Conservation (phyloP, 2,113 vertebrate species). For the Origma solitaria region DNA sequence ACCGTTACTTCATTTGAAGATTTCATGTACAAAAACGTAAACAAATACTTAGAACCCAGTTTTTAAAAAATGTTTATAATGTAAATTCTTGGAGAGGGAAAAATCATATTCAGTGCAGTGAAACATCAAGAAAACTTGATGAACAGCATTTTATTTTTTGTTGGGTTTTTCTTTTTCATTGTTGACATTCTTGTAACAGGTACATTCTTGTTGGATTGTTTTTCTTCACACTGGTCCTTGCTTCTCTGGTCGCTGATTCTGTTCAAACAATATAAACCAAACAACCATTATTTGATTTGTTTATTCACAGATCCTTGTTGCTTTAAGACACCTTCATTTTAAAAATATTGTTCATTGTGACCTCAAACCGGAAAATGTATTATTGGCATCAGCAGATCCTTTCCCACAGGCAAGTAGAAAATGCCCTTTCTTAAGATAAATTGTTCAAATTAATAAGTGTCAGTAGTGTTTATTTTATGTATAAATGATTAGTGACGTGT, state of each 20-base stretch:
- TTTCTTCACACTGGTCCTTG: background rate
- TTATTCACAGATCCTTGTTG: slow-evolving; percentile 87
- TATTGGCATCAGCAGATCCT: slow-evolving; percentile 91
- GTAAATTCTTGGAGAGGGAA: background rate
- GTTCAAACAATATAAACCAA: background rate
- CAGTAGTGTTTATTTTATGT: background rate
- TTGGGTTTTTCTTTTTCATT: background rate
- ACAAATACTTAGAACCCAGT: background rate
- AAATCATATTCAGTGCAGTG: background rate
- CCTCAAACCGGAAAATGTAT: slow-evolving; percentile 96
- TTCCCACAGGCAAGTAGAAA: slow-evolving; percentile 87
- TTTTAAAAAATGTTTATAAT: background rate
- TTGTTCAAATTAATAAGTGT: background rate
- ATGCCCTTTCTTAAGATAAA: background rate
- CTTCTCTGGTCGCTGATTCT: background rate
- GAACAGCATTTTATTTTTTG: background rate
- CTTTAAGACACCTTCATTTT: slow-evolving; percentile 95
- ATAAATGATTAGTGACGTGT: background rate
- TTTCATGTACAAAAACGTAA: background rate
- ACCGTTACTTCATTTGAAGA: background rate
- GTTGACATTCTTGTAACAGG: background rate
- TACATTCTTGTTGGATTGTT: background rate
- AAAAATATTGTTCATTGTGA: slow-evolving; percentile 99
- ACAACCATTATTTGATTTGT: background rate
- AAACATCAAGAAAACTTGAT: background rate